These are phyloP conservation scores for Bradypodion pumilum DNA, from an alignment of 2,797 vertebrate species.

Conservation along the genomic window DNA sequence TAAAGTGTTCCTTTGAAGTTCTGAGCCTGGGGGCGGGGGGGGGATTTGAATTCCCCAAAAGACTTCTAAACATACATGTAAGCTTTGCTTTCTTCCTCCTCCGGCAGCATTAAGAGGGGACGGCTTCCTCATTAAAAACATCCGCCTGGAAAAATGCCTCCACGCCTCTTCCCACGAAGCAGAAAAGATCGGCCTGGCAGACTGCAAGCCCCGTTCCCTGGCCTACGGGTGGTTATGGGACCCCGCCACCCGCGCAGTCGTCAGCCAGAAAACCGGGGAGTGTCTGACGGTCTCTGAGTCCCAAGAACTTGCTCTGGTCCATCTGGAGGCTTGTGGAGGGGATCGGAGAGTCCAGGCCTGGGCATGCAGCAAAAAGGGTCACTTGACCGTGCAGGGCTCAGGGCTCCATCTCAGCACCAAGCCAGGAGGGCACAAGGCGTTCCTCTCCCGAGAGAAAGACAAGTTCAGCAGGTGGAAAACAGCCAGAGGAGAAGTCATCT, in stretches of 20 bases:
- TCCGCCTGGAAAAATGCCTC: conserved; percentile 79
- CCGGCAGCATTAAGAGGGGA: not conserved
- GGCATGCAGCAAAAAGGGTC: conserved; percentile 86
- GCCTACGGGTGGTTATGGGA: conserved; percentile 83
- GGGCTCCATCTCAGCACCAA: conserved; percentile 81
- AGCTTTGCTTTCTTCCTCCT: not conserved
- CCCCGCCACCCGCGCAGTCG: conserved; percentile 60
- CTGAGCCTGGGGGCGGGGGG: not conserved
- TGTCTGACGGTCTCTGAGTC: conserved; percentile 77
- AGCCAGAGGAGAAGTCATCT: conserved; percentile 76
- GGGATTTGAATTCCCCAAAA: not conserved
- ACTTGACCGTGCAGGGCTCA: conserved; percentile 76
- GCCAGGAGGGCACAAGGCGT: conserved; percentile 77
- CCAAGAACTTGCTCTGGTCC: conserved; percentile 71
- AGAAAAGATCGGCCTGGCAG: conserved; percentile 69
- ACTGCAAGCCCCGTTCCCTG: conserved; percentile 69
- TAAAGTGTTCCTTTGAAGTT: no score
- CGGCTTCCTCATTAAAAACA: conserved; percentile 82
- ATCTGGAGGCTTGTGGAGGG: conserved; percentile 73
- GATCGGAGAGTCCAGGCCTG: conserved; percentile 76
- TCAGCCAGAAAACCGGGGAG: conserved; percentile 71
- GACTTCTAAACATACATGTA: accelerated
- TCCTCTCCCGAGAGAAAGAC: conserved; percentile 80
- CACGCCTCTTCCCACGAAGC: conserved; percentile 38
- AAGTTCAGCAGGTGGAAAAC: conserved; percentile 87